Conservation (phyloP, 2,888 invertebrate genomes). For the Lomographa bimaculata region DNA sequence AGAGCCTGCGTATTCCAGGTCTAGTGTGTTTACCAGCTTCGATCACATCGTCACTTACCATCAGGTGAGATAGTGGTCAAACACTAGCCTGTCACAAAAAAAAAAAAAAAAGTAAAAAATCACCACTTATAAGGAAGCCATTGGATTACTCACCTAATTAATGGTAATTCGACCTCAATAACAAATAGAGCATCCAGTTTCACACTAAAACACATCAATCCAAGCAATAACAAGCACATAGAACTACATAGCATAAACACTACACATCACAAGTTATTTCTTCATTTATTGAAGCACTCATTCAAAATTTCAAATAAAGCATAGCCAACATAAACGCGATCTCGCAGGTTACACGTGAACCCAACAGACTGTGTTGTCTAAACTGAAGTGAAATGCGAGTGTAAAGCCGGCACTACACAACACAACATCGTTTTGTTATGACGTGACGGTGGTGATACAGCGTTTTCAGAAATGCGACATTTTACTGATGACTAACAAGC, state of each 20-base stretch:
- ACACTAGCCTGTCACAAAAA: no score
- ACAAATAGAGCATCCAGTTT: constrained; percentile 16
- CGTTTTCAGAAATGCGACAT: constrained; percentile 9
- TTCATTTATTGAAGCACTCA: constrained; percentile 3
- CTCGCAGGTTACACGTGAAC: constrained; percentile 23
- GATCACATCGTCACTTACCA: no score
- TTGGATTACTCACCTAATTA: constrained; percentile 18
- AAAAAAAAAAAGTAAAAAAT: no score
- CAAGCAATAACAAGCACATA: constrained; percentile 5
- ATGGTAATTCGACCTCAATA: constrained; percentile 19
- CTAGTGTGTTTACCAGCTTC: no score
- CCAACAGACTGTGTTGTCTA: constrained; percentile 32
- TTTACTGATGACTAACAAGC: constrained; percentile 8
- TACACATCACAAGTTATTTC: constrained; percentile 2
- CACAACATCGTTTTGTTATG: constrained; percentile 9
- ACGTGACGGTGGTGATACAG: constrained; percentile 20
- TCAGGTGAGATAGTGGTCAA: no score
- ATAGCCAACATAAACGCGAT: constrained; percentile 7
- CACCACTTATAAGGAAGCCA: no score
- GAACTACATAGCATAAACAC: constrained; percentile 1
- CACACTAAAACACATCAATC: constrained; percentile 7
- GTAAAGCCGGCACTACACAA: constrained; percentile 14
- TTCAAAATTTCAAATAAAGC: constrained; percentile 6
- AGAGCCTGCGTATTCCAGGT: no score
- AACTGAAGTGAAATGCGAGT: constrained; percentile 12